Evolutionary conservation across 2,797 vertebrate species (phyloP), one percentile per base, ranked within the genome.

Genomic region (Clarias laeviceps): DNA sequence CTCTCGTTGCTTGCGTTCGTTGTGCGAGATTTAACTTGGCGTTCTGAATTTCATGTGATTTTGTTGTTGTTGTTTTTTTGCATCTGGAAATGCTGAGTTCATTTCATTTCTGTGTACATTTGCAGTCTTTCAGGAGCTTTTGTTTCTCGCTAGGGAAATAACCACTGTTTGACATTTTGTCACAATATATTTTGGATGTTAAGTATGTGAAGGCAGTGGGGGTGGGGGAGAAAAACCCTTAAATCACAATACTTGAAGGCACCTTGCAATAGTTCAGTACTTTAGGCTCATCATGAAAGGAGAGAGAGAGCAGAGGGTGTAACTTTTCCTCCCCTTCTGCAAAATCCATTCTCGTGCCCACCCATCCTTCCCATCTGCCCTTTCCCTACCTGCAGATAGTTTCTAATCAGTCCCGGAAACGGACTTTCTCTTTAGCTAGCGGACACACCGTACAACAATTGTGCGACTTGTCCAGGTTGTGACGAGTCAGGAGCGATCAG

Each of bases 11-110:
- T 14, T 3, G 0, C 2, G 62, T 24, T 24, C 12, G 29, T 14
- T 50, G 3, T 29, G 14, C 11, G 84, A 80, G 79, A 70, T 86
- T 89, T 84, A 87, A 76, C 27, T 85, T 78, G 6, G 77, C 79
- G 73, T 74, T 87, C 29, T 0, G 70, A 85, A 66, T 77, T 82
- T 69, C 72, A 80, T 37, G 32, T 69, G 59, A 61, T 22, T 80
- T 73, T 82, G 32, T 34, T 34, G 32, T 34, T 40, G 1, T 40
- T 40, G 4, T 87, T 83, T 59, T 45, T 70, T 40, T 4, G 11
- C n/a, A 20, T 65, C 74, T 50, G 65, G 73, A 61, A 90, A 59
- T 74, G 18, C 56, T 70, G 15, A 0, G 69, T 83, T 88, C 70
- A 84, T 69, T 84, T 86, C 64, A 69, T 73, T 72, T 81, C 50